Evolutionary conservation across 2,113 vertebrate species (phyloP), one percentile per base, ranked within the genome.

Genomic region (Beaufortia kweichowensis): DNA sequence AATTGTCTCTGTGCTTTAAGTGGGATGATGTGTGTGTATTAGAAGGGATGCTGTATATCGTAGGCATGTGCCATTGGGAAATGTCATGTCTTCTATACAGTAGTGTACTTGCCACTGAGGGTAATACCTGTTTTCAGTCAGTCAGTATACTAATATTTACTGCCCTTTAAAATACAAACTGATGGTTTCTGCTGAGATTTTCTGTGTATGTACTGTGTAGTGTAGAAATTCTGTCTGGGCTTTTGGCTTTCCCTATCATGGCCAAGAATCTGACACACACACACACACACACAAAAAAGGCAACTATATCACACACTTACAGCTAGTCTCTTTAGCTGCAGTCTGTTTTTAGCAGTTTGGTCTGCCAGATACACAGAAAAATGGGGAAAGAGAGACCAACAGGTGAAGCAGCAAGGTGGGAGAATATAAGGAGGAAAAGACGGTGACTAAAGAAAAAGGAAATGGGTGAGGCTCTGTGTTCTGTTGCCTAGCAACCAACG

Each of bases 401-500:
- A 82, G 73, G 81, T 79, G 77, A n/a, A 41, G 50, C 74, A 62
- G 24, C 74, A 68, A 61, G 10, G 60, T 59, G 77, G 41, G 67
- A 74, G 62, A 57, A 60, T 75, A 61, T 65, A 75, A 68, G 68
- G 46, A 60, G 69, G 79, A 74, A 61, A 73, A 31, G 74, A 60
- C 24, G 11, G 77, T 75, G 71, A 59, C 50, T 59, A 73, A 61
- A 61, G 50, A 55, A 72, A 85, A 82, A 79, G 83, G 83, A 75
- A 75, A 76, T 76, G 81, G 81, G 81, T 71, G 77, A 82, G 78
- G 79, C 57, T 75, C 74, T 76, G 39, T 72, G 11, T 61, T 80
- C 70, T n/a, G 89, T 91, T 88, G 86, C 89, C 82, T 84, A 82
- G 89, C 84, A 87, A 91, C 89, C 80, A 78, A 55, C 82, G 77